Evolutionary conservation across 2,888 invertebrate genomes (phyloP).

Genomic region (Leptothorax acervorum): DNA sequence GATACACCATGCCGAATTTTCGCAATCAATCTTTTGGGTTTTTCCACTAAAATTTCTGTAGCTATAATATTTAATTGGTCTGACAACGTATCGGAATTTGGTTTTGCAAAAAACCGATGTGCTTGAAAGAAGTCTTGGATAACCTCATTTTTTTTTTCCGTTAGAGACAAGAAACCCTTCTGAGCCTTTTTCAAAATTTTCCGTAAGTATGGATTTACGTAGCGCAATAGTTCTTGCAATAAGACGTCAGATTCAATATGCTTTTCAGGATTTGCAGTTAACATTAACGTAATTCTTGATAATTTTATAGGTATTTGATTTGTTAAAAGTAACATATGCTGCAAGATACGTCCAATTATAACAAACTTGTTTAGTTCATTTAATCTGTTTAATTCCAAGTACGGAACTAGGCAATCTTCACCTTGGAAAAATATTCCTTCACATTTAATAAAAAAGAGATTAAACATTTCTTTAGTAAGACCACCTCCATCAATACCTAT

Average conservation of each 20-base stretch:
- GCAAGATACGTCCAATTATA: neutral
- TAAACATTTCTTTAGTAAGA: neutral
- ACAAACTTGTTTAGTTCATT: neutral
- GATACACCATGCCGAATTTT: constrained; percentile 6
- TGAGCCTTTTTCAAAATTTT: neutral
- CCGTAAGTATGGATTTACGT: neutral
- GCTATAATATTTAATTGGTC: constrained; percentile 15
- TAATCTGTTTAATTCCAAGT: neutral
- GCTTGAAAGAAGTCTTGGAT: neutral
- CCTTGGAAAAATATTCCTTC: neutral
- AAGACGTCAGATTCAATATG: too few species aligned
- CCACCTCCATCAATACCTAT: neutral
- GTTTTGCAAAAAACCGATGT: neutral
- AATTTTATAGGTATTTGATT: neutral
- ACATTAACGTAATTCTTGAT: too few species aligned
- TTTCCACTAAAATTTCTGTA: constrained; percentile 10
- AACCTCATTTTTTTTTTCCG: neutral
- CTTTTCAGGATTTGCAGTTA: too few species aligned
- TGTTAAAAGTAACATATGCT: neutral
- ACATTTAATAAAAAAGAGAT: neutral
- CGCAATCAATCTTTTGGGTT: neutral
- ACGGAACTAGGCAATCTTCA: neutral
- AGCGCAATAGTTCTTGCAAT: too few species aligned
- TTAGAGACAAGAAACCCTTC: neutral
- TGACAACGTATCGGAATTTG: neutral